These are phyloP conservation scores for Drosophila melanogaster DNA, from an alignment of 1,140 invertebrate species.

Conservation along the genomic window Release_6_plus_ISO1_MT NT_033777.3:11222501-11223000, in stretches of 20 bases:
- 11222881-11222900: constrained; percentile 75
- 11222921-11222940: constrained; percentile 30
- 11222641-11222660: constrained; percentile 99
- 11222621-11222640: constrained; percentile 99
- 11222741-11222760: constrained; percentile 8
- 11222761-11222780: constrained; percentile 37
- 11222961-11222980: no score
- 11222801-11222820: background rate
- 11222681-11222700: constrained; percentile 99
- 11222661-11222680: constrained; percentile 96
- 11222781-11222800: constrained; percentile 30
- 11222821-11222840: constrained; percentile 45
- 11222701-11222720: constrained; percentile 99
- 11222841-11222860: constrained; percentile 82
- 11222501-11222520: background rate
- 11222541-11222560: constrained; percentile 85
- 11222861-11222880: constrained; percentile 77
- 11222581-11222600: constrained; percentile 99
- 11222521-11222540: constrained; percentile 26
- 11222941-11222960: background rate
- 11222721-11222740: constrained; percentile 97
- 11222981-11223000: no score
- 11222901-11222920: constrained; percentile 85
- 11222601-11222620: constrained; percentile 99
- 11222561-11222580: constrained; percentile 99